Base-by-base conservation (phyloP, 2,888 invertebrate species). In the Andrena bucephala region DNA sequence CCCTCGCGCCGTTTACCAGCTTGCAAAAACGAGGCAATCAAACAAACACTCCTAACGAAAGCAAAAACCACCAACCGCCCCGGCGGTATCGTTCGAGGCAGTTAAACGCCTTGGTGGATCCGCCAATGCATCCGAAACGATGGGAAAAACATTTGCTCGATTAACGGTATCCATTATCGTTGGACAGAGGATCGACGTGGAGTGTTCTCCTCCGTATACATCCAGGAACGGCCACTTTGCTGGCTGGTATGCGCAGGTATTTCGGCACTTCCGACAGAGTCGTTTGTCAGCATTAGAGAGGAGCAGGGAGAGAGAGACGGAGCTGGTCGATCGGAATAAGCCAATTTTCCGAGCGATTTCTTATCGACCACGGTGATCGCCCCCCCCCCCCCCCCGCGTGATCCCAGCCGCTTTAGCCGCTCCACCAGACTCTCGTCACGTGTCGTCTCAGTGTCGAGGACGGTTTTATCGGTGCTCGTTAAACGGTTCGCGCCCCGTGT, bases 311-410 rank as follows among this genome's bases (percentile, higher is more conserved):
- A 59, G 77, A 71, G 80, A 84, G 79, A 77, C 83, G 72, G 86
- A 80, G 84, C 85, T 88, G 90, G 83, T 88, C 91, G 88, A 90
- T 90, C 89, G 91, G 91, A 91, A 92, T 92, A 92, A 92, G 90
- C 91, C 92, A 93, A 93, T 93, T 93, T 93, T 93, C 92, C 92
- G 77, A 91, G 85, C 91, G 90, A 93, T 93, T 93, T 93, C 93
- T 92, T 91, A 92, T 92, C 92, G 90, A 87, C 88, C 88, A 77
- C 84, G 84, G 84, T 88, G 90, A 92, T 92, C 91, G 85, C 27
- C 68, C 71, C 68, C 71, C 71, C 54, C 91, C 84, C 27, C 68
- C 71, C 68, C 71, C 71, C 54, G 52, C 59, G 50, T 75, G 78
- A 84, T 78, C 78, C 57, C 78, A 57, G 42, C 71, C 74, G 70